These are phyloP conservation scores for Hesperophylax magnus DNA, from an alignment of 1,140 invertebrate species.

Conservation along the genomic window DNA sequence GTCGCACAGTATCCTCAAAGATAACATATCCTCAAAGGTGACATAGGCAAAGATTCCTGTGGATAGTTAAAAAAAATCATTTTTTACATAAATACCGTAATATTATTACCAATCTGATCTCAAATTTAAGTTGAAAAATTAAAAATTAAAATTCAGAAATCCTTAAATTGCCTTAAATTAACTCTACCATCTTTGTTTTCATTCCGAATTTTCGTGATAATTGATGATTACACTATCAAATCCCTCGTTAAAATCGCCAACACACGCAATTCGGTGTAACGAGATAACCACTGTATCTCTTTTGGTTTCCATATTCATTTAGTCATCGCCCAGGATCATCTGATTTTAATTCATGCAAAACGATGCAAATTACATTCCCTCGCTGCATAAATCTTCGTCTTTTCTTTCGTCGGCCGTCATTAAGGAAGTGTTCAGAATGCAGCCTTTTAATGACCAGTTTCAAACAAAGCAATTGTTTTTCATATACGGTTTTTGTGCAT, in stretches of 20 bases:
- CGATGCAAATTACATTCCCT: slow-evolving; percentile 50
- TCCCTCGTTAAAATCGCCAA: background rate
- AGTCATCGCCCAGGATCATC: background rate
- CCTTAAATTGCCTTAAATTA: too few species aligned
- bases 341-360: slow-evolving; percentile 44
- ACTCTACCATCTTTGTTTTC: too few species aligned
- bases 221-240: background rate
- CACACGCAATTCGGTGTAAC: background rate
- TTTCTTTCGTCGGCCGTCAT: background rate
- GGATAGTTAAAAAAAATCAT: too few species aligned
- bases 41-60: too few species aligned
- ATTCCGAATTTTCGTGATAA: too few species aligned
- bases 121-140: too few species aligned
- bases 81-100: too few species aligned
- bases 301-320: slow-evolving; percentile 46
- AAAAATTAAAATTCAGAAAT: too few species aligned
- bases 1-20: too few species aligned
- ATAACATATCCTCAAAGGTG: too few species aligned
- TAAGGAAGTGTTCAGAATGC: slow-evolving; percentile 12
- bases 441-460: background rate
- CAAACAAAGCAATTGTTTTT: background rate
- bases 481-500: background rate
- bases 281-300: slow-evolving; percentile 6
- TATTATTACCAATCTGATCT: too few species aligned
- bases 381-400: slow-evolving; percentile 10